Percentiles rank a stretch among this genome's conserved stretches.
These are phyloP conservation scores for Luperina testacea DNA, from an alignment of 2,888 invertebrate genomes.

Conservation along the genomic window DNA sequence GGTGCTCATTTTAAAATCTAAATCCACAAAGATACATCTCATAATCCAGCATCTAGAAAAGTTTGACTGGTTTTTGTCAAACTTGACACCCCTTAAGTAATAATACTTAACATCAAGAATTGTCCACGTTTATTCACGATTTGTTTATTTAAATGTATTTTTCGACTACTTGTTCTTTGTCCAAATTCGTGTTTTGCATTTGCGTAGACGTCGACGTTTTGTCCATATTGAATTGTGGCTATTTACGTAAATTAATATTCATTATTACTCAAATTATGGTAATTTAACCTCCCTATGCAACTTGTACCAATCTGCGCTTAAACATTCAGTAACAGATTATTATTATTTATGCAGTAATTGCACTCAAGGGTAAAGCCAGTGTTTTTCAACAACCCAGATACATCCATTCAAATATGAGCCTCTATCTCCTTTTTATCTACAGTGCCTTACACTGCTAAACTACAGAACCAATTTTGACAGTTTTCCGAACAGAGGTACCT, in stretches of 20 bases:
- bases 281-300: background rate
- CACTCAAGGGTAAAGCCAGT: background rate
- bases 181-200: background rate
- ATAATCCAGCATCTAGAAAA: background rate
- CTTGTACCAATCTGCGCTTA: background rate
- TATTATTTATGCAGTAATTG: constrained; percentile 1
- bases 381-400: background rate
- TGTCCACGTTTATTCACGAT: background rate
- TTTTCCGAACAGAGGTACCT: background rate
- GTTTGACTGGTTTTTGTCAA: background rate
- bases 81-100: background rate
- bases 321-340: background rate
- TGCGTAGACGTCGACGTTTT: background rate
- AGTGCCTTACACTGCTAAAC: too few relatives aligned
- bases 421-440: background rate
- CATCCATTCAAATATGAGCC: background rate
- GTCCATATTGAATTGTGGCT: background rate
- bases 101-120: background rate
- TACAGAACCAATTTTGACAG: background rate
- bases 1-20: background rate
- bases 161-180: background rate
- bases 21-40: background rate
- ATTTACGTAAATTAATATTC: background rate
- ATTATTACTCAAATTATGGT: background rate
- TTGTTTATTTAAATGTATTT: constrained; percentile 4